Base-by-base conservation (phyloP, 2,888 invertebrate species). In the Syrista parreyssii region DNA sequence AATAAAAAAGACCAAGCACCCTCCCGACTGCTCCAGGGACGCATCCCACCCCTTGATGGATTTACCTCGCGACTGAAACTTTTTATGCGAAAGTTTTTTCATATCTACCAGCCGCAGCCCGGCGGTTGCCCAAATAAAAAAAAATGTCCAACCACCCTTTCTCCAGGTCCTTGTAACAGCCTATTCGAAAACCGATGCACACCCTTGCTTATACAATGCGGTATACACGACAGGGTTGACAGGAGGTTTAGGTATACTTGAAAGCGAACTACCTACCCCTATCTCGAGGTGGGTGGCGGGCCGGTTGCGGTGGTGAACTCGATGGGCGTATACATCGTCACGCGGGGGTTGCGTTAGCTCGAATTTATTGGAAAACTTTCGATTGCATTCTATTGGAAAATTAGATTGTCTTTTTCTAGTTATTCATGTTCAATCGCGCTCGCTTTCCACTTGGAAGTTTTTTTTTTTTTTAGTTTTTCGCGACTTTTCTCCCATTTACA, bases 21-120 rank as follows among this genome's bases (percentile, higher is more conserved):
- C 31, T 33, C 71, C 31, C 71, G 31, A 32, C 36, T 4, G 35
- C 32, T 15, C 11, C 32, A 30, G 55, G 75, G 68, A 74, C 40
- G 68, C 68, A 68, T 32, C 68, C 68, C 12, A 34, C 75, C 76
- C 15, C 71, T 55, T 30, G 75, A 71, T 71, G 71, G 71, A 71
- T 55, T 35, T 36, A 12, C 75, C 23, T 68, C 32, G 34, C 68
- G 68, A 32, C 68, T 68, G 15, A 76, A 76, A 72, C 69, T 76
- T 76, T 76, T 76, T 76, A 71, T 76, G 35, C 69, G 40, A 76
- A 76, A 76, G 11, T 76, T 76, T 72, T 76, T 76, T 76, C 76
- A 76, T 76, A 76, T 72, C 76, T 75, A 36, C n/a, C 35, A 12
- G 55, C 55, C 34, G 71, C 71, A 72, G 35, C 71, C 36, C 31